Conservation (phyloP, 2,888 invertebrate genomes). For the Zele albiditarsus region DNA sequence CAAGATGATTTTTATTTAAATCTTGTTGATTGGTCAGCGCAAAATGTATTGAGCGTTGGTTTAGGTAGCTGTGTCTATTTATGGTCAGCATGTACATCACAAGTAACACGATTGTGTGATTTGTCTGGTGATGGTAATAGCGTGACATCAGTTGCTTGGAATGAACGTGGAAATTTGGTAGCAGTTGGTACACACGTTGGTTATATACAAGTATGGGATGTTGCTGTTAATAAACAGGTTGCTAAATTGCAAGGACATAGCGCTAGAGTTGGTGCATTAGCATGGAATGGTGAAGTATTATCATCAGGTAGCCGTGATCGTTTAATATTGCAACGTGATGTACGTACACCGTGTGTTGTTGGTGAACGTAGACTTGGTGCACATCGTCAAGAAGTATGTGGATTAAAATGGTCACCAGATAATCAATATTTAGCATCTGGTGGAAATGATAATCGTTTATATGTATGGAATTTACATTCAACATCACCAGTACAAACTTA, state of each 20-base stretch:
- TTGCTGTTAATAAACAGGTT: constrained; percentile 88
- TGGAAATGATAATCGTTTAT: constrained; percentile 97
- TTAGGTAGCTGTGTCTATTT: constrained; percentile 98
- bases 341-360: constrained; percentile 85
- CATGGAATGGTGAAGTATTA: constrained; percentile 97
- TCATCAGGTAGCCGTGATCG: constrained; percentile 97
- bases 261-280: constrained; percentile 93
- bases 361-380: constrained; percentile 89
- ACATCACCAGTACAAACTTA: constrained; percentile 94
- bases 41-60: constrained; percentile 98
- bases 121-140: constrained; percentile 93
- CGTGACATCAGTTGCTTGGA: constrained; percentile 99
- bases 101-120: constrained; percentile 97
- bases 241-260: constrained; percentile 93
- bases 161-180: constrained; percentile 95
- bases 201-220: constrained; percentile 98
- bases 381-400: constrained; percentile 97
- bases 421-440: constrained; percentile 98
- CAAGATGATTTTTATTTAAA: constrained; percentile 98
- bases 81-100: constrained; percentile 99
- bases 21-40: constrained; percentile 99
- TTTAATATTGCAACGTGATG: constrained; percentile 94
- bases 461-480: constrained; percentile 94
- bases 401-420: constrained; percentile 98
- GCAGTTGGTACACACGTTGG: constrained; percentile 99